A percentile compares a stretch with the other conserved stretches of the same genome.
Conservation (phyloP, 2,113 vertebrate species). For the Crotalus horridus region DNA sequence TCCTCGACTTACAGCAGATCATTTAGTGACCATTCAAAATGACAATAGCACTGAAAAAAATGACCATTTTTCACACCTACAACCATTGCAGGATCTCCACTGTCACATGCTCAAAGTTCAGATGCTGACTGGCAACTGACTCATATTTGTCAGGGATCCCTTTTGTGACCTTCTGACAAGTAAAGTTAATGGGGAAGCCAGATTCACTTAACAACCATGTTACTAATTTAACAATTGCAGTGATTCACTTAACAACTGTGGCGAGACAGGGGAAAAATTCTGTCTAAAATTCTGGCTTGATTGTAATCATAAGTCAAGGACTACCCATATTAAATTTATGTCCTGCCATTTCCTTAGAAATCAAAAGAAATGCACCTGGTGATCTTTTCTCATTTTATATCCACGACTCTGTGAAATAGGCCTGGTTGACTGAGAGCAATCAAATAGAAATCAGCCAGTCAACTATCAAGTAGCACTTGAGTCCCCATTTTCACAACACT, state of each 20-base stretch:
- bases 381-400: neutral
- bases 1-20: neutral
- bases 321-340: neutral
- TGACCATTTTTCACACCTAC: neutral
- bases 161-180: neutral
- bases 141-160: neutral
- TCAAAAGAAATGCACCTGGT: neutral
- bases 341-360: neutral
- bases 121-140: neutral
- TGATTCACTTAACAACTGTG: neutral
- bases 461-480: neutral
- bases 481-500: neutral
- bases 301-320: neutral
- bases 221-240: neutral
- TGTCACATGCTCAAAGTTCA: neutral
- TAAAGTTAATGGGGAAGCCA: neutral
- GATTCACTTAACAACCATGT: neutral
- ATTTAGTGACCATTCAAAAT: neutral
- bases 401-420: neutral
- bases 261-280: neutral
- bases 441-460: neutral
- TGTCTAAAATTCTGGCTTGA: neutral
- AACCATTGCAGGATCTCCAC: neutral
- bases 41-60: neutral
- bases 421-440: neutral